These are phyloP conservation scores for Fundulus diaphanus DNA, from an alignment of 2,797 vertebrate genomes.

Conservation along the genomic window DNA sequence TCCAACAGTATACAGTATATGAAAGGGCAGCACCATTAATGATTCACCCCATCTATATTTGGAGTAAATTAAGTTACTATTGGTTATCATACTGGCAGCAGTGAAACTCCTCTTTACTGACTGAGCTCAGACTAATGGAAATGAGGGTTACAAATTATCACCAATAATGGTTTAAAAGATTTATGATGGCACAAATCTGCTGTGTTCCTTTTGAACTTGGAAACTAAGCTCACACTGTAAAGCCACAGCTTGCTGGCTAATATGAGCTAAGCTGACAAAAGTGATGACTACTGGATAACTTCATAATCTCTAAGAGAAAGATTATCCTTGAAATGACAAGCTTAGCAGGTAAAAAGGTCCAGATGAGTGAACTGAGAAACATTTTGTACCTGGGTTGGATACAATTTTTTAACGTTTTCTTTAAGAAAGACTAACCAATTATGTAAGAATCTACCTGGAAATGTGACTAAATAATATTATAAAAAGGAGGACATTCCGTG, in stretches of 20 bases:
- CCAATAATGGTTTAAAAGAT: constrained; percentile 63
- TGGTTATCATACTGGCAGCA: constrained; percentile 50
- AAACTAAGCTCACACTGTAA: constrained; percentile 76
- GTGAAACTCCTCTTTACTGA: constrained; percentile 55
- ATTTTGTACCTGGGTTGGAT: constrained; percentile 48
- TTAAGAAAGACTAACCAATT: constrained; percentile 9
- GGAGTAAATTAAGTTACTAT: constrained; percentile 43
- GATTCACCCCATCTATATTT: not conserved
- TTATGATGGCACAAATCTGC: constrained; percentile 71
- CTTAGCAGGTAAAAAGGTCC: constrained; percentile 59
- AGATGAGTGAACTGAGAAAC: constrained; percentile 52
- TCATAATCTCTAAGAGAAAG: constrained; percentile 79
- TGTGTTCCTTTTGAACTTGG: constrained; percentile 79
- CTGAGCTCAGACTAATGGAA: constrained; percentile 58
- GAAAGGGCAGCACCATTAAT: constrained; percentile 12
- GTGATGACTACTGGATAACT: constrained; percentile 83
- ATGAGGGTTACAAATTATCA: constrained; percentile 47
- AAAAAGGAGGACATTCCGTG: not conserved
- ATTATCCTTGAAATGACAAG: constrained; percentile 80
- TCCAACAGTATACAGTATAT: constrained; percentile 14
- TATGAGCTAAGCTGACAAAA: constrained; percentile 81
- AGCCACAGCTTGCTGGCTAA: constrained; percentile 81
- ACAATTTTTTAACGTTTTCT: constrained; percentile 42
- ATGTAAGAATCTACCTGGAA: not conserved
- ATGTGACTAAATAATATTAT: not conserved